A percentile compares a stretch with the other conserved stretches of the same genome.
Conservation (phyloP, 2,888 invertebrate species). For the Acanthococcus lagerstroemiae region DNA sequence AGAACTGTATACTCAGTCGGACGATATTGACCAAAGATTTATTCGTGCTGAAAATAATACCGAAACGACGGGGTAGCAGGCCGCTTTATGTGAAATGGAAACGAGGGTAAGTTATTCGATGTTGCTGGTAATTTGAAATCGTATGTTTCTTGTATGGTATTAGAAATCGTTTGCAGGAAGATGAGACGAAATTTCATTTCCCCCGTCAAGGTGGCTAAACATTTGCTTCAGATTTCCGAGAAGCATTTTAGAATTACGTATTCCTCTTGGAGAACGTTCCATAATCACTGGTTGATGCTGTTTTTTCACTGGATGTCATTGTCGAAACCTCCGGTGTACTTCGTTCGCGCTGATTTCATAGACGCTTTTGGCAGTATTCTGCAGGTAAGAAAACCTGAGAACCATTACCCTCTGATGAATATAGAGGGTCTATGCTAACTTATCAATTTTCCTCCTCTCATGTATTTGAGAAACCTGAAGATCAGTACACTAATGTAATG, state of each 20-base stretch:
- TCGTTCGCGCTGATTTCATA: slow-evolving; percentile 13
- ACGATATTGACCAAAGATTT: not conserved
- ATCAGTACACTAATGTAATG: no score
- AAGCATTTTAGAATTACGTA: not conserved
- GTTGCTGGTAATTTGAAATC: no score
- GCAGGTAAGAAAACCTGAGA: slow-evolving; percentile 1
- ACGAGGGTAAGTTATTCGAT: slow-evolving; percentile 3
- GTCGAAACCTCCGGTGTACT: slow-evolving; percentile 11
- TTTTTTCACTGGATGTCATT: slow-evolving; percentile 4
- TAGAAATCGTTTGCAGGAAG: no score
- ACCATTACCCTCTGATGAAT: no score
- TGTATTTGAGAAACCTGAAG: no score
- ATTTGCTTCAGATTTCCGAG: not conserved
- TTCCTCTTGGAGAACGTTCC: slow-evolving; percentile 1
- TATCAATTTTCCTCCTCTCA: no score
- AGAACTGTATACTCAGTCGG: slow-evolving; percentile 6
- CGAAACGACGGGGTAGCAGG: slow-evolving; percentile 14
- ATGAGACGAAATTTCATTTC: no score
- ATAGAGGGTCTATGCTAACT: no score
- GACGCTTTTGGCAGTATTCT: slow-evolving; percentile 16
- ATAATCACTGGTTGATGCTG: slow-evolving; percentile 9
- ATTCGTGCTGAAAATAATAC: slow-evolving; percentile 3
- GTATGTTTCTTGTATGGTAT: no score
- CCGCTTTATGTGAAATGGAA: slow-evolving; percentile 11
- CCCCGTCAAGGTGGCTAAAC: no score